Base-by-base conservation (phyloP, 2,113 vertebrate species). In the Aphyosemion australe region DNA sequence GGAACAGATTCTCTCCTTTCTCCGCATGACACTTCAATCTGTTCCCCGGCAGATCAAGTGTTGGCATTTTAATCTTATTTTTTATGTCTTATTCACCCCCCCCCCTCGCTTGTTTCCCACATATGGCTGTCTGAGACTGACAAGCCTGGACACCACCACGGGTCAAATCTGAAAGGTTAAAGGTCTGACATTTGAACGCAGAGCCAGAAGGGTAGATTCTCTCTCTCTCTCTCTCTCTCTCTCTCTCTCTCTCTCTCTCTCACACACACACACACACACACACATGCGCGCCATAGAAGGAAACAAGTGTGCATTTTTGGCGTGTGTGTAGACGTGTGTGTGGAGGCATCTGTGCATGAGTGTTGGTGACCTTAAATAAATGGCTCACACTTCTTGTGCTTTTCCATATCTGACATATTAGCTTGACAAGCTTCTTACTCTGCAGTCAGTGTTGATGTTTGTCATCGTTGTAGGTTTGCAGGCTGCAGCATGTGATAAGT, bases 141-240 rank as follows among this genome's bases (percentile, higher is more conserved):
- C 76, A 76, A 59, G 83, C 58, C 74, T 47, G 69, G 68, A 67
- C 11, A 26, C 50, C 54, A 78, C 90, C 89, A 65, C 61, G 6
- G 89, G 90, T 79, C 84, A 74, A 41, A 74, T 65, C 78, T 45
- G 31, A 90, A 91, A 92, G 89, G 90, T 89, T 86, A 87, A 87
- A 91, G 87, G 84, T 84, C 87, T 92, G 90, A 91, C 90, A 91
- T 92, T 92, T 91, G 76, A 83, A 78, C 71, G 53, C 21, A 50
- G 61, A 58, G 83, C 74, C 83, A 70, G 76, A 78, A 53, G 87
- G 75, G 75, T 65, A 50, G 78, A 82, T 64, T 73, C 57, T 72
- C 58, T 47, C 19, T 32, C n/a, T 45, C 84, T 78, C 68, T 68
- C 84, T 74, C 32, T 61, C 69, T 5, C 32, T 7, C 58, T 47